These are phyloP conservation scores for Cremastobaeus sp. DNA, from an alignment of 2,888 invertebrate species.

Conservation along the genomic window DNA sequence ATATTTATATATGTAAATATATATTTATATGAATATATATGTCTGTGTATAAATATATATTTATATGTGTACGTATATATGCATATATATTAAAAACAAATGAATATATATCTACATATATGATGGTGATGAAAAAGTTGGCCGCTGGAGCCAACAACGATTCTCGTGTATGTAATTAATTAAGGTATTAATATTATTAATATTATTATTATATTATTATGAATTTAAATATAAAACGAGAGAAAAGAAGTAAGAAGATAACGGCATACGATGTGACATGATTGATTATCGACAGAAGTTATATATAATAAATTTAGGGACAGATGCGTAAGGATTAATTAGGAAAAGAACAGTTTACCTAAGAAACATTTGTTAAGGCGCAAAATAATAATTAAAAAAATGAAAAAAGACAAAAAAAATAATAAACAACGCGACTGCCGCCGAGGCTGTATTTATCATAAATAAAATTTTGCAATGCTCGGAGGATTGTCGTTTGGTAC, in stretches of 20 bases:
- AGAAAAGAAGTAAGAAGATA: slow-evolving; percentile 26
- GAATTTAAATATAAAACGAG: slow-evolving; percentile 58
- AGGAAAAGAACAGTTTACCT: slow-evolving; percentile 51
- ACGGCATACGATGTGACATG: slow-evolving; percentile 44
- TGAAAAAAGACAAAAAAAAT: slow-evolving; percentile 8
- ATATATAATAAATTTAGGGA: slow-evolving; percentile 49
- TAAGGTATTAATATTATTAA: slow-evolving; percentile 64
- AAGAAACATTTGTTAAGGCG: slow-evolving; percentile 59
- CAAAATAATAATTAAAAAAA: slow-evolving; percentile 32
- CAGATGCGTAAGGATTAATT: slow-evolving; percentile 55
- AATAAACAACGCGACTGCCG: slow-evolving; percentile 44
- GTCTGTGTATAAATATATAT: slow-evolving; percentile 55
- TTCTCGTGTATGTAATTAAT: slow-evolving; percentile 51
- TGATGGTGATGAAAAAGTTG: slow-evolving; percentile 19
- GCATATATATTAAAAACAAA: slow-evolving; percentile 25
- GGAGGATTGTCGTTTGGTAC: slow-evolving; percentile 56
- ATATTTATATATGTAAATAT: slow-evolving; percentile 52
- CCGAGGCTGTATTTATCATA: slow-evolving; percentile 61
- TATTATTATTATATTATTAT: slow-evolving; percentile 64
- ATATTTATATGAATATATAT: slow-evolving; percentile 9
- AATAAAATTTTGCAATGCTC: slow-evolving; percentile 58
- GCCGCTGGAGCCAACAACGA: slow-evolving; percentile 31
- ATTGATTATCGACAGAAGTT: slow-evolving; percentile 42
- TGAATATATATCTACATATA: slow-evolving; percentile 40
- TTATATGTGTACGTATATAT: slow-evolving; percentile 16